Conservation (phyloP, 2,113 vertebrate genomes). For the Leucoraja erinaceus region DNA sequence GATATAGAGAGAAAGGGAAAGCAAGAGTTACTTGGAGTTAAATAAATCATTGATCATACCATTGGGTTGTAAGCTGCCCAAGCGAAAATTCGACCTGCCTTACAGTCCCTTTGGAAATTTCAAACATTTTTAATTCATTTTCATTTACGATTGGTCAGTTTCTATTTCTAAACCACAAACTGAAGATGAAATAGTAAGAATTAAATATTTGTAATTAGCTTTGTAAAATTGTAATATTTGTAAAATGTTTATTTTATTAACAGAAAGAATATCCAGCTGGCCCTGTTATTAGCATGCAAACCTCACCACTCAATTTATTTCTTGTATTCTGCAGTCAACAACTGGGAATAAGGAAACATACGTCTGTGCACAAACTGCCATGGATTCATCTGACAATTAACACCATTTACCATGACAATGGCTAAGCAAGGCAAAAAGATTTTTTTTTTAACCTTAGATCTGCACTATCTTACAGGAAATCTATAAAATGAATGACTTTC, state of each 20-base stretch:
- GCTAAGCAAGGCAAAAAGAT: background rate
- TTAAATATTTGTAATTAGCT: background rate
- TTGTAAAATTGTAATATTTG: too few relatives aligned
- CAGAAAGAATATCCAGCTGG: background rate
- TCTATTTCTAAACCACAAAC: background rate
- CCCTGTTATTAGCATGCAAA: background rate
- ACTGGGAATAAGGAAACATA: background rate
- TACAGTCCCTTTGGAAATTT: too few relatives aligned
- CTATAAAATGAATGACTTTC: background rate
- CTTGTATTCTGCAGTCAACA: background rate
- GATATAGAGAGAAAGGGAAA: too few relatives aligned
- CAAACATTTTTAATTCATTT: background rate
- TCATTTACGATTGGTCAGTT: background rate
- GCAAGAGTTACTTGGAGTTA: too few relatives aligned
- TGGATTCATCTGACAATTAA: background rate
- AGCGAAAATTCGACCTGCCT: too few relatives aligned
- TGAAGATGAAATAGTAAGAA: background rate
- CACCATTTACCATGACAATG: background rate
- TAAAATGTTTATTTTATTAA: background rate
- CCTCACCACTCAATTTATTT: background rate
- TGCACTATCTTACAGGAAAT: background rate
- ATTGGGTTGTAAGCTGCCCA: too few relatives aligned
- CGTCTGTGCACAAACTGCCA: background rate
- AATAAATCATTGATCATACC: too few relatives aligned
- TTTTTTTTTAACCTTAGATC: background rate